These are phyloP conservation scores for Dilophus febrilis DNA, from an alignment of 2,888 invertebrate genomes.

Conservation along the genomic window DNA sequence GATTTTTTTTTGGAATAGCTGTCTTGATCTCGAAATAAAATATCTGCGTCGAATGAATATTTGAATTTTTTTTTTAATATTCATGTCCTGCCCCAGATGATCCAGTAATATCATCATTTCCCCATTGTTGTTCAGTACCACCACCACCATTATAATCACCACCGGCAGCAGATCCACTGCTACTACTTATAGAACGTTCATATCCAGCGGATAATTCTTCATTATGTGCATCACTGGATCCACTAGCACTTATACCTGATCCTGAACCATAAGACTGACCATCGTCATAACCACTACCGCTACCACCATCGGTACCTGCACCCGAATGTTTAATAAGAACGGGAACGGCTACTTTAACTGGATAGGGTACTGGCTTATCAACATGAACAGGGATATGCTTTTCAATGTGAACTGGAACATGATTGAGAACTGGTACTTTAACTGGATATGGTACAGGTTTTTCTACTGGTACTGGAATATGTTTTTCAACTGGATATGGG, in stretches of 20 bases:
- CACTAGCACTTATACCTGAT: slow-evolving; percentile 9
- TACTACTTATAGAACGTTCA: not conserved
- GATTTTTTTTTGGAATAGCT: no score
- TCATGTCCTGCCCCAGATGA: slow-evolving; percentile 29
- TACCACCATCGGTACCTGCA: slow-evolving; percentile 12
- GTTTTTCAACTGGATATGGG: slow-evolving; percentile 50
- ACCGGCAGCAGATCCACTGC: slow-evolving; percentile 5
- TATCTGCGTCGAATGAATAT: not conserved
- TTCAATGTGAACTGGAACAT: slow-evolving; percentile 56
- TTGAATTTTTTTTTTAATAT: slow-evolving; percentile 19
- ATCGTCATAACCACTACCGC: slow-evolving; percentile 16
- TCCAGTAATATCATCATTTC: slow-evolving; percentile 11
- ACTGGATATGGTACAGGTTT: slow-evolving; percentile 54
- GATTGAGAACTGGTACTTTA: slow-evolving; percentile 47
- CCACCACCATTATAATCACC: slow-evolving; percentile 9
- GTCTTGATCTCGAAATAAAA: no score
- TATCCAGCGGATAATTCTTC: slow-evolving; percentile 8
- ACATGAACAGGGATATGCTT: slow-evolving; percentile 51
- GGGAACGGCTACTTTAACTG: slow-evolving; percentile 47
- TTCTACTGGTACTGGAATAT: slow-evolving; percentile 46
- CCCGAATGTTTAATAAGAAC: slow-evolving; percentile 31
- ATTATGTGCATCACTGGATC: slow-evolving; percentile 8
- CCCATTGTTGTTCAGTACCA: not conserved
- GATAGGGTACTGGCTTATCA: slow-evolving; percentile 52
- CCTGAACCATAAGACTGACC: slow-evolving; percentile 12